These are phyloP conservation scores for Pocota personata DNA, from an alignment of 2,888 invertebrate species.

Conservation along the genomic window DNA sequence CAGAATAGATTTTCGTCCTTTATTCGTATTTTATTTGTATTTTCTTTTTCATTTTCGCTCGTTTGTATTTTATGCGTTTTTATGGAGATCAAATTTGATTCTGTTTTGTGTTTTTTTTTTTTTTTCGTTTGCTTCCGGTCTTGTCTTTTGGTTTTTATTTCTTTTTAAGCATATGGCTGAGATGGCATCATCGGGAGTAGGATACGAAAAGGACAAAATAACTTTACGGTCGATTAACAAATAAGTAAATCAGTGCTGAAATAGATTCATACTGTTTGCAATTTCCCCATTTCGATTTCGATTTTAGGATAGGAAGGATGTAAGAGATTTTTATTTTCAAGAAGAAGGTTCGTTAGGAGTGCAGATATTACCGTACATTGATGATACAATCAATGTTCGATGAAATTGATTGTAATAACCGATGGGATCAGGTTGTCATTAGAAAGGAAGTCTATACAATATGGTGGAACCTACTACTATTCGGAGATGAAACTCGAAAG, in stretches of 20 bases:
- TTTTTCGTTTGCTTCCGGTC: background rate
- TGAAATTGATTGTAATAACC: conserved; percentile 68
- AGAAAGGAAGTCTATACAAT: background rate
- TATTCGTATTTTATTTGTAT: conserved; percentile 25
- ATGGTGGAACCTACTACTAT: background rate
- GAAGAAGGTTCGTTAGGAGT: conserved; percentile 25
- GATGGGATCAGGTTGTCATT: background rate
- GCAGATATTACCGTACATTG: conserved; percentile 47
- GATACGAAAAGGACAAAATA: conserved; percentile 51
- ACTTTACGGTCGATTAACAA: conserved; percentile 71
- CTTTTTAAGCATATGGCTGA: conserved; percentile 36
- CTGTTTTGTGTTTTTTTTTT: background rate
- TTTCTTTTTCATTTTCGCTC: conserved; percentile 41
- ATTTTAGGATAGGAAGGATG: conserved; percentile 19
- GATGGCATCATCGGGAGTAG: conserved; percentile 18
- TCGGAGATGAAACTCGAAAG: background rate
- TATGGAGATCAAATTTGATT: conserved; percentile 69
- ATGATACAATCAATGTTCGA: conserved; percentile 71
- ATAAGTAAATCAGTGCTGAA: conserved; percentile 68
- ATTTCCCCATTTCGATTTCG: conserved; percentile 27
- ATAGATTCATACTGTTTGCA: conserved; percentile 30
- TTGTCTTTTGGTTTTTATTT: background rate
- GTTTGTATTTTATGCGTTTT: conserved; percentile 71
- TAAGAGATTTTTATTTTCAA: conserved; percentile 11
- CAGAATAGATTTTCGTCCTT: conserved; percentile 50